These are phyloP conservation scores for Monochamus alternatus DNA, from an alignment of 2,888 invertebrate genomes.

Conservation along the genomic window DNA sequence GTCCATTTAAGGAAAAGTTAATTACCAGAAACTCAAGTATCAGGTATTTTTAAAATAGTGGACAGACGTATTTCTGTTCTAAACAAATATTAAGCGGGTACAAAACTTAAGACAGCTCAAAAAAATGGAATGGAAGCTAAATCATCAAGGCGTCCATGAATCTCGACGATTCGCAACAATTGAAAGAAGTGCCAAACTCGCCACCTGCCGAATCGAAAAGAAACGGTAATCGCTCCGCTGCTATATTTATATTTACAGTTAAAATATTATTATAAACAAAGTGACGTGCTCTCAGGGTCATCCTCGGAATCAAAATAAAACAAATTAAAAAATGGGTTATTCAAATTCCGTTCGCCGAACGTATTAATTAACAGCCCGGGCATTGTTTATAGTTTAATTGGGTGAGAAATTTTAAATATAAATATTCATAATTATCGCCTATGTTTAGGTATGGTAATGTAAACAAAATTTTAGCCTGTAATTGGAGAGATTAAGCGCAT, in stretches of 20 bases:
- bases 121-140: too few species aligned
- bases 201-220: too few species aligned
- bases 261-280: background rate
- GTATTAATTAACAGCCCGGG: background rate
- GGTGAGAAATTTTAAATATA: background rate
- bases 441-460: background rate
- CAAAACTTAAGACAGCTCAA: too few species aligned
- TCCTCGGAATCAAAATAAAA: slow-evolving; percentile 6
- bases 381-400: slow-evolving; percentile 13
- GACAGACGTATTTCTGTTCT: too few species aligned
- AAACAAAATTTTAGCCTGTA: too few species aligned
- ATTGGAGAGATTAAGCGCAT: background rate
- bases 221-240: background rate
- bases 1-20: too few species aligned
- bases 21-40: too few species aligned
- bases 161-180: too few species aligned
- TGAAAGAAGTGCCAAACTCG: too few species aligned
- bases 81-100: too few species aligned
- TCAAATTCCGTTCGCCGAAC: slow-evolving; percentile 2
- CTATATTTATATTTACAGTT: slow-evolving; percentile 19
- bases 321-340: slow-evolving; percentile 8
- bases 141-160: too few species aligned
- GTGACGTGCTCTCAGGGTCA: background rate
- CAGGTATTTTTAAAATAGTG: too few species aligned
- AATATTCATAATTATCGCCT: background rate